A percentile compares a stretch with the other conserved stretches of the same genome.
Conservation (phyloP, 2,797 vertebrate species). For the Capromys pilorides region DNA sequence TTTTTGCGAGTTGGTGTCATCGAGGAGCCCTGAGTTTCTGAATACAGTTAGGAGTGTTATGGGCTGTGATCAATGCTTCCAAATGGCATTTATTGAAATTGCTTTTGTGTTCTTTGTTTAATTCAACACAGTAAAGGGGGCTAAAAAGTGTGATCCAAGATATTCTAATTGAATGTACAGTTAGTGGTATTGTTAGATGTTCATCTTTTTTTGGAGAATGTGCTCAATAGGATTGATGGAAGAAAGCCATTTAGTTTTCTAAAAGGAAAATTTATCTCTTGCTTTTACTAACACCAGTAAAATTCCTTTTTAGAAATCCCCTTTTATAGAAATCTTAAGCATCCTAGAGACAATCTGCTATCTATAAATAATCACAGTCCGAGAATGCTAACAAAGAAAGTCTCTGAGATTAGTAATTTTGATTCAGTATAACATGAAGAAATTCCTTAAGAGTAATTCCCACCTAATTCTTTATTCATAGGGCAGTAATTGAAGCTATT, state of each 20-base stretch:
- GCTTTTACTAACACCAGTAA: slow-evolving; percentile 5
- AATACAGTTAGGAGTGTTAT: not conserved
- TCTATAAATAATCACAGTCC: slow-evolving; percentile 35
- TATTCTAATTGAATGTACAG: not conserved
- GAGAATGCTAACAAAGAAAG: not conserved
- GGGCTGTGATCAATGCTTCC: not conserved
- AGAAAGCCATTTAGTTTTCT: slow-evolving; percentile 34
- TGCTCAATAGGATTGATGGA: not conserved
- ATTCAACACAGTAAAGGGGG: not conserved
- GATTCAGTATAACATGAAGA: not conserved
- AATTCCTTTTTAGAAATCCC: slow-evolving; percentile 18
- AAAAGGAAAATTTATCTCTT: slow-evolving; percentile 40
- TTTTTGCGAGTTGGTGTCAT: not conserved
- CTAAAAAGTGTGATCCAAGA: not conserved
- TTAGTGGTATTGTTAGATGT: not conserved
- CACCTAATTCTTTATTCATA: slow-evolving; percentile 6
- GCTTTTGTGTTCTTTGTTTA: slow-evolving; percentile 22
- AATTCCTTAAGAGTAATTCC: not conserved
- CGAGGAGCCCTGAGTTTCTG: not conserved
- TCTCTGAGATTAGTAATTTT: not conserved
- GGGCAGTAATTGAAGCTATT: not conserved
- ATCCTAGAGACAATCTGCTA: slow-evolving; percentile 18
- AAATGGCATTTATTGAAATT: not conserved
- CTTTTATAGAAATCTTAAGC: slow-evolving; percentile 9
- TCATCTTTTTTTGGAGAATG: not conserved